These are phyloP conservation scores for Adelosebastes latens DNA, from an alignment of 2,797 vertebrate genomes.

Conservation along the genomic window DNA sequence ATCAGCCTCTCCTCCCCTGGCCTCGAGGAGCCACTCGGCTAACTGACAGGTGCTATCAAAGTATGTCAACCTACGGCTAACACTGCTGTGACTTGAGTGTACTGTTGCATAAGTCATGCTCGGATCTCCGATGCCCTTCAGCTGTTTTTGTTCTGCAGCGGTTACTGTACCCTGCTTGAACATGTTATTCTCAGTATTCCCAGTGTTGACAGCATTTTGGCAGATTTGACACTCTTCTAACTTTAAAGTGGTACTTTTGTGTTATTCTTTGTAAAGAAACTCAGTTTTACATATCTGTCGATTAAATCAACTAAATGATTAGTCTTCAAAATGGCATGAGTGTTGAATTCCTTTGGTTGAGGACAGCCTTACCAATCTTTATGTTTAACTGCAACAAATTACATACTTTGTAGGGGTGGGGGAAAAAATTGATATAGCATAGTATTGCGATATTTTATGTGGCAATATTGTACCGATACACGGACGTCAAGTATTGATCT, in stretches of 20 bases:
- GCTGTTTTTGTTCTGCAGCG: slow-evolving; percentile 47
- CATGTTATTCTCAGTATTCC: not conserved
- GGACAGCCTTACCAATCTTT: too few relatives aligned
- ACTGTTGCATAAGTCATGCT: slow-evolving; percentile 33
- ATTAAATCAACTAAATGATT: too few relatives aligned
- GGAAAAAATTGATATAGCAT: too few relatives aligned
- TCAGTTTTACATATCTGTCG: not conserved
- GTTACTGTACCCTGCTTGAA: slow-evolving; percentile 4
- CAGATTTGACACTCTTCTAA: not conserved
- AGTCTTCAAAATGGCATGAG: too few relatives aligned
- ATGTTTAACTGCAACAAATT: too few relatives aligned
- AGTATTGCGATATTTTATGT: too few relatives aligned
- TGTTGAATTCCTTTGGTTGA: too few relatives aligned
- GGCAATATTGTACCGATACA: too few relatives aligned
- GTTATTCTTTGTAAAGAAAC: too few relatives aligned
- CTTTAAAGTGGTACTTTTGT: too few relatives aligned
- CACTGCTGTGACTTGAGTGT: slow-evolving; percentile 12
- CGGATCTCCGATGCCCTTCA: slow-evolving; percentile 28
- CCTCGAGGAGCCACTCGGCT: slow-evolving; percentile 6
- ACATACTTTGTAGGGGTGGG: too few relatives aligned
- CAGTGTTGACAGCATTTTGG: not conserved
- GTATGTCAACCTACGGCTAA: slow-evolving; percentile 38
- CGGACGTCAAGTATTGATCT: too few relatives aligned
- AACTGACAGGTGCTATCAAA: slow-evolving; percentile 43
- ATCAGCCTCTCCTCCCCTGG: not conserved